Conservation (phyloP, 2,888 invertebrate species). For the Tachina lurida region DNA sequence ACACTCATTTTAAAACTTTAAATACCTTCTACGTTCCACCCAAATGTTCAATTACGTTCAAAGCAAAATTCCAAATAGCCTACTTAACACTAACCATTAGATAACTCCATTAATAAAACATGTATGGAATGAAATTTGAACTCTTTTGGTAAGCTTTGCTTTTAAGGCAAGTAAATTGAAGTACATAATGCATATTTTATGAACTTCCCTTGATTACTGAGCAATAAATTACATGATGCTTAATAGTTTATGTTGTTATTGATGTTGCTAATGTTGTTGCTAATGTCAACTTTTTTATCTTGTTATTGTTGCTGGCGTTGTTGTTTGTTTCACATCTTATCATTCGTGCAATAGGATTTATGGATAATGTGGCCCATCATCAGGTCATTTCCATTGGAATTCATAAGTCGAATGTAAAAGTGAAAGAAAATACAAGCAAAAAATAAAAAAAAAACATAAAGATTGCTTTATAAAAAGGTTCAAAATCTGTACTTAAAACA, state of each 20-base stretch:
- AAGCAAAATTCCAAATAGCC: neutral
- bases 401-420: constrained; percentile 46
- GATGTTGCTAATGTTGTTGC: constrained; percentile 54
- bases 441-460: neutral
- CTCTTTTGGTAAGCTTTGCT: constrained; percentile 20
- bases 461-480: constrained; percentile 17
- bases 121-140: constrained; percentile 20
- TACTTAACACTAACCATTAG: constrained; percentile 2
- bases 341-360: constrained; percentile 49
- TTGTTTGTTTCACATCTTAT: constrained; percentile 14
- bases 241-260: constrained; percentile 72
- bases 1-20: neutral
- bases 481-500: constrained; percentile 38
- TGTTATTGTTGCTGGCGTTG: neutral
- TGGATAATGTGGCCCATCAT: constrained; percentile 65
- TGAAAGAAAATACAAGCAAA: constrained; percentile 1
- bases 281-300: constrained; percentile 24
- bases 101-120: constrained; percentile 13
- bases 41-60: neutral
- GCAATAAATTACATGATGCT: constrained; percentile 71
- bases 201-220: constrained; percentile 59
- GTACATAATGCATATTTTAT: constrained; percentile 68
- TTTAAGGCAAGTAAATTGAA: constrained; percentile 34
- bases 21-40: neutral
- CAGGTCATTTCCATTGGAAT: constrained; percentile 65